Base-by-base conservation (phyloP, 2,797 vertebrate genomes). In the Tenualosa ilisha region DNA sequence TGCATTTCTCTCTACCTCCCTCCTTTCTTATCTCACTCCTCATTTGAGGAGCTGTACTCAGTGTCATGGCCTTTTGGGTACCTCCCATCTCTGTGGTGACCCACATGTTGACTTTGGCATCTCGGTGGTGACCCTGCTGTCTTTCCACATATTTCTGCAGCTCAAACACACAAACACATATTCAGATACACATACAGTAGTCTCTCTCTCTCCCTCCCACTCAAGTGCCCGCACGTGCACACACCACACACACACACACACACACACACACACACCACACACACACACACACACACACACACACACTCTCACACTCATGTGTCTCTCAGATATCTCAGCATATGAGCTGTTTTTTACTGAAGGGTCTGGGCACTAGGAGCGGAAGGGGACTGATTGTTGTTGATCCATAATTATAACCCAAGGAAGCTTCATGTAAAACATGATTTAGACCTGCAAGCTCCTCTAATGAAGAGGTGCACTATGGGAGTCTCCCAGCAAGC, bases 401-500 rank as follows among this genome's bases (percentile, higher is more conserved):
- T 31, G 63, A 26, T 31, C 3, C 63, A 68, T 68, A 26, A 68
- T 26, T 7, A 46, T 46, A 46, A 4, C 7, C 46, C 7, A 46
- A 46, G 61, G 22, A 65, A 2, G 63, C n/a, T 65, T 9, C 7
- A 68, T 31, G 63, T 68, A 12, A 37, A 63, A 26, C 68, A 40
- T 75, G 65, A 72, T 40, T 31, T 3, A 40, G 68, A 17, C 2
- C 68, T 43, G 31, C 31, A 20, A 1, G 68, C 68, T 20, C 31
- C 37, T 6, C 68, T 75, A 75, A 75, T 75, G 68, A 75, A 75
- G 59, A 82, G 88, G 84, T 79, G 86, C 82, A 31, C 68, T 86
- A 82, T 86, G 81, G 81, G 68, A 37, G 68, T 7, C 31, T 20
- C 68, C 11, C 68, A 75, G 68, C 68, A 20, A 31, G 68, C 31